Evolutionary conservation across 2,888 invertebrate genomes (phyloP), one percentile per base, ranked within the genome.

Genomic region (Aquatica leii): DNA sequence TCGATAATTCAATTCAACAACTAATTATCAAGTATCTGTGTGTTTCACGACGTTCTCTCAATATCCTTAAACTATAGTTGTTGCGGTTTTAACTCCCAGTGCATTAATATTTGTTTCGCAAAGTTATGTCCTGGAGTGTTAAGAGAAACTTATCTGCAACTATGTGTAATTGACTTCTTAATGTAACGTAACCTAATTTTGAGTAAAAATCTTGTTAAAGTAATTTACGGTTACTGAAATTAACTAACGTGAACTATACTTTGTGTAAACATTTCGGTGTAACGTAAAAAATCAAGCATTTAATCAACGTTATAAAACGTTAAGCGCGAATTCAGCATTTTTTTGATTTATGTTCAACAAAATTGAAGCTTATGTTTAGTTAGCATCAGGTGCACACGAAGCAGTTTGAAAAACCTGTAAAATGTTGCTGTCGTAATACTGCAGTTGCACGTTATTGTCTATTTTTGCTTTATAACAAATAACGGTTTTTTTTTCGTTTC

Each of bases 21-120:
- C 62, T 62, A 62, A 62, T 62, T 62, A 62, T 49, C 57, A 62
- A 62, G 62, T 62, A 62, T 57, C 52, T 62, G 62, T 57, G 52
- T 57, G 51, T 57, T 53, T 21, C 37, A 18, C 24, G 15, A 34
- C 34, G 5, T 51, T 40, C 51, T 21, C 17, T 12, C 41, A 21
- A 37, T 31, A 9, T 55, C 51, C 56, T 41, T 51, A 51, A 62
- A 58, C 46, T 53, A 48, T 58, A 54, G 52, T 55, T 62, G 56
- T 62, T 62, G 61, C 35, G 61, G 61, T 41, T 56, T 24, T 56
- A 62, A 56, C 56, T 62, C 56, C 61, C 43, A 46, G 17, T 52
- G 50, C 61, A 56, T 56, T 56, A 46, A 55, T 62, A 62, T 56
- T 55, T 55, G 51, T 56, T 46, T 18, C 34, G 31, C 14, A 49